These are phyloP conservation scores for Diaperis boleti DNA, from an alignment of 2,888 invertebrate genomes.

Conservation along the genomic window DNA sequence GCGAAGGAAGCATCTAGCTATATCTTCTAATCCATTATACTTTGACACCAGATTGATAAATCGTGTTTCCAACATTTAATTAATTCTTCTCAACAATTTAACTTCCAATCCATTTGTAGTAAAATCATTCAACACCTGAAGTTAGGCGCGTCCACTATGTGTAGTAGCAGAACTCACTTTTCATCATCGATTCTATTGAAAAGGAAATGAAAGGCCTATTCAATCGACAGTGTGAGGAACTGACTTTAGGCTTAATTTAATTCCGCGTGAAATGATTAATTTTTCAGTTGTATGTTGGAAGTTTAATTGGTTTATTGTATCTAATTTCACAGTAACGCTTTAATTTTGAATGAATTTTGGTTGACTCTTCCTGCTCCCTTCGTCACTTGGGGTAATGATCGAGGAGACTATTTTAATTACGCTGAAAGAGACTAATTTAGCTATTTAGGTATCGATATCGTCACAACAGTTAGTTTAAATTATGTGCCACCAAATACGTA, in stretches of 20 bases:
- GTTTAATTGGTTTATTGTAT: conserved; percentile 37
- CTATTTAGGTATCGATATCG: too few species aligned
- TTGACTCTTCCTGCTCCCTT: not conserved
- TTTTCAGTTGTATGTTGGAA: conserved; percentile 20
- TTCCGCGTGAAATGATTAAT: conserved; percentile 28
- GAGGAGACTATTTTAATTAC: not conserved
- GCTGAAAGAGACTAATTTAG: too few species aligned
- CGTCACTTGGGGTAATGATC: not conserved
- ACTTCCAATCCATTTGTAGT: not conserved
- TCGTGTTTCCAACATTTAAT: not conserved
- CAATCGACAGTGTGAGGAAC: conserved; percentile 1
- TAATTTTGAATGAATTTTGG: conserved; percentile 23
- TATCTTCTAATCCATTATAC: not conserved
- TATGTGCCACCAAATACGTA: too few species aligned
- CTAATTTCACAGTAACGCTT: conserved; percentile 34
- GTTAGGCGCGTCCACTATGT: not conserved
- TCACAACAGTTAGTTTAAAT: too few species aligned
- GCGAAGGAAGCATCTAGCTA: too few species aligned
- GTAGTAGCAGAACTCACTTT: conserved; percentile 8
- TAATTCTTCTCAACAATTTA: not conserved
- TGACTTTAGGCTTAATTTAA: conserved; percentile 20
- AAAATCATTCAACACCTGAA: not conserved
- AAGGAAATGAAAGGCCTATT: conserved; percentile 18
- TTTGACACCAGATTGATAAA: not conserved
- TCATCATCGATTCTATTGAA: conserved; percentile 13